Evolutionary conservation across 2,797 vertebrate species (phyloP).

Genomic region (Garrulus glandarius): DNA sequence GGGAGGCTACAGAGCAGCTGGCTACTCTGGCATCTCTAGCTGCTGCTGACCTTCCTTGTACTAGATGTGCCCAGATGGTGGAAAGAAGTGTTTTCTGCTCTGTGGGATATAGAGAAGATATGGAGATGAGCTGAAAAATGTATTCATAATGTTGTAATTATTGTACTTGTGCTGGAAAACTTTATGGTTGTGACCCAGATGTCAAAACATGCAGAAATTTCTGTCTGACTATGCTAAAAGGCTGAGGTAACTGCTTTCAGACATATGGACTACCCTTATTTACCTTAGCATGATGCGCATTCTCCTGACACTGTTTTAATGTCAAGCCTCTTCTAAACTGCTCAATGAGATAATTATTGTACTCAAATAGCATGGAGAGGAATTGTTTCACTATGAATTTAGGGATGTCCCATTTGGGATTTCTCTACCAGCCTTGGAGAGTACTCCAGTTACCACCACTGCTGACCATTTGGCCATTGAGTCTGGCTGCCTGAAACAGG

Average conservation of each 20-base stretch:
- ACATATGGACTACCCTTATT: neutral
- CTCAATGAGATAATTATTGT: neutral
- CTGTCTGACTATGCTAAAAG: neutral
- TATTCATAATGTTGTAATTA: conserved; percentile 12
- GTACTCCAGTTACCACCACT: neutral
- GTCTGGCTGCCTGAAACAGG: neutral
- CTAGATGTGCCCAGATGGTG: conserved; percentile 24
- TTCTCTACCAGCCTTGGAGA: neutral
- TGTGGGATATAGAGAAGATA: neutral
- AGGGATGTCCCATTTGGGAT: neutral
- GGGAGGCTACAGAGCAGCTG: conserved; percentile 29
- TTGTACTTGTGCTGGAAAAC: neutral
- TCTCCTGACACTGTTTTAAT: neutral
- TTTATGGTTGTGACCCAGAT: neutral
- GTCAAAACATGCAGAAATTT: neutral
- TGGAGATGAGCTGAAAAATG: neutral
- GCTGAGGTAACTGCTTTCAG: neutral
- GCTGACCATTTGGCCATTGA: neutral
- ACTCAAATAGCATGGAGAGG: neutral
- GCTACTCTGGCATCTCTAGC: conserved; percentile 11
- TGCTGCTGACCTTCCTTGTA: conserved; percentile 37
- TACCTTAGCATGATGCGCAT: neutral
- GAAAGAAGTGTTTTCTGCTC: conserved; percentile 14
- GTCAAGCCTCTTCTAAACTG: neutral
- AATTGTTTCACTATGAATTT: neutral